Percentiles rank a stretch among this genome's conserved stretches.
phyloP scores from a whole-genome alignment of 2,888 invertebrate genomes.

The Rotaria macrura region DNA sequence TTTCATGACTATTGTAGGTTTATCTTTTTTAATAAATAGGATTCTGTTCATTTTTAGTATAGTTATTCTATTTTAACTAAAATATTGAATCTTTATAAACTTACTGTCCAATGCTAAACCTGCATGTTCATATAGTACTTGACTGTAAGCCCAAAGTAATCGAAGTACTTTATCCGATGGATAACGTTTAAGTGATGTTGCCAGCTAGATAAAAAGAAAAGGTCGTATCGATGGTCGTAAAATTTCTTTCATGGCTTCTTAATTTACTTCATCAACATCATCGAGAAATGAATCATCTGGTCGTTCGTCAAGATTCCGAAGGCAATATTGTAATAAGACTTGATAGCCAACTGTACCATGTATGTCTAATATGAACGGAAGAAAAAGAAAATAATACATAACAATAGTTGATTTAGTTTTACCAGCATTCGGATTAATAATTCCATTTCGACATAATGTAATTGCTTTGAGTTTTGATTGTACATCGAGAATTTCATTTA shows the following conservation, averaged over 20 bases:
- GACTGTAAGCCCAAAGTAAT: constrained; percentile 6
- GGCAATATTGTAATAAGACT: neutral
- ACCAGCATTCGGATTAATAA: neutral
- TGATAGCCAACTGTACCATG: neutral
- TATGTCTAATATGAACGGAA: neutral
- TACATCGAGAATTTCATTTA: neutral
- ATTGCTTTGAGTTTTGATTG: neutral
- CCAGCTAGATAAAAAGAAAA: neutral
- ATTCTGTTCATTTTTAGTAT: too few relatives aligned
- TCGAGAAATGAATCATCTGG: neutral
- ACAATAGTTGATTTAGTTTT: neutral
- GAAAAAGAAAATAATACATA: neutral
- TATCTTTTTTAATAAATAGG: too few relatives aligned
- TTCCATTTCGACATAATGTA: neutral
- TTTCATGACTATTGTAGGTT: too few relatives aligned
- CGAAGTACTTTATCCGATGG: constrained; percentile 11
- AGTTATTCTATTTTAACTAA: neutral
- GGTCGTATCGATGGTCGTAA: neutral
- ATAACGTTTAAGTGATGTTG: neutral
- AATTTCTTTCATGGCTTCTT: neutral
- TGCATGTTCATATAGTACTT: neutral
- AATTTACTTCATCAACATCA: neutral
- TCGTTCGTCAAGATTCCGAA: neutral
- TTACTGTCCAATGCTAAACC: constrained; percentile 8
- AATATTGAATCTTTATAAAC: neutral